Base-by-base conservation (phyloP, 1,140 invertebrate genomes). In the Araneus ventricosus region DNA sequence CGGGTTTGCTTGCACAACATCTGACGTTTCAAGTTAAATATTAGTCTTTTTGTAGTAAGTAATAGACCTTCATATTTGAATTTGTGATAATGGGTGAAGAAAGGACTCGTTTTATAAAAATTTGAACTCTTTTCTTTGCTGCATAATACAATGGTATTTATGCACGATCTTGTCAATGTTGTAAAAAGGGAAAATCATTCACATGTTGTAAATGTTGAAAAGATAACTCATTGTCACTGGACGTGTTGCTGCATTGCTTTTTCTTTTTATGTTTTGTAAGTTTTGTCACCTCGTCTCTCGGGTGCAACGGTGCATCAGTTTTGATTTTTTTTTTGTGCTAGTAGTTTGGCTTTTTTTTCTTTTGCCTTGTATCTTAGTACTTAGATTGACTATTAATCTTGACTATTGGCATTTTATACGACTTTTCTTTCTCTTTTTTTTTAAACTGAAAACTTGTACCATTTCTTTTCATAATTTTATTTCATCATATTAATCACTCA, bases 1-100 rank as follows among this genome's bases (percentile, higher is more conserved):
- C 96, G 96, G 96, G 95, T 95, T 93, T 89, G 70, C 88, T 90
- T 80, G 41, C 70, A 90, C 88, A 79, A 52, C 20, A n/a, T 45
- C 20, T n/a, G 4, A n/a, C 45, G 37, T 41, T n/a, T 84, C 34
- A 87, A 70, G 70, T 59, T 80, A 34, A 75, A 2, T 6, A 87
- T 88, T 90, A 90, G 88, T 79, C 70, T 88, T 79, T 90, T 67
- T 90, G 39, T 67, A 30, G 37, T 24, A 52, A 52, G n/a, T 57
- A 30, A 59, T 85, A 45, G 30, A 34, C 63, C 85, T 87, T 87
- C 85, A 63, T 45, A 24, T 87, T 30, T 61, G 34, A 59, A 87
- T 87, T 87, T 87, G 85, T 87, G 85, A 87, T 87, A 87, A 84
- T 27, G 39, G 27, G 45, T 61, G 85, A 87, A 61, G 85, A 45